A percentile compares a stretch with the other conserved stretches of the same genome.
phyloP scores from a whole-genome alignment of 1,140 invertebrate species.

The Heliconius eleuchia region DNA sequence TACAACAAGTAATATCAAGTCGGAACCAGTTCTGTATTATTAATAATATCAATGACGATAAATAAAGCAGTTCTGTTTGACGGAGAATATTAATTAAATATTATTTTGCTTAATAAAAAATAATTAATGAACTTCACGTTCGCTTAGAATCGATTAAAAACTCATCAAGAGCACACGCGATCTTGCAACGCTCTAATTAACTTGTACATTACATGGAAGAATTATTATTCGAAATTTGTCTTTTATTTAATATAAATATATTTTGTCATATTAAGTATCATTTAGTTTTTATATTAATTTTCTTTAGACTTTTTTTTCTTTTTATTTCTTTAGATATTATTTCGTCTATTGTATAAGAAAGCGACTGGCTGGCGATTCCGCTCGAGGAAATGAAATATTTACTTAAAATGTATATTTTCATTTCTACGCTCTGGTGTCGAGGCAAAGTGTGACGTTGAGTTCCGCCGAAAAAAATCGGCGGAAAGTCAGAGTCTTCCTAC shows the following conservation, averaged over 20 bases:
- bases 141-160: conserved; percentile 37
- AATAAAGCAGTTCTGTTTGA: too few relatives aligned
- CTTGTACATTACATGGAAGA: conserved; percentile 7
- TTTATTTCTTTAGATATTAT: neutral
- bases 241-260: neutral
- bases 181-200: conserved; percentile 11
- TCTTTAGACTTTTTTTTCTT: neutral
- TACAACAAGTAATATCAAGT: too few relatives aligned
- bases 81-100: neutral
- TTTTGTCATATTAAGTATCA: neutral
- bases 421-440: too few relatives aligned
- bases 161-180: conserved; percentile 27
- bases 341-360: too few relatives aligned
- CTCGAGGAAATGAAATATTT: too few relatives aligned
- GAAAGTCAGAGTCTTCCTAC: too few relatives aligned
- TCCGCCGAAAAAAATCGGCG: too few relatives aligned
- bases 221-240: conserved; percentile 1
- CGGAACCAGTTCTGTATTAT: too few relatives aligned
- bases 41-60: too few relatives aligned
- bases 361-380: too few relatives aligned
- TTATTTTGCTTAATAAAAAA: conserved; percentile 10
- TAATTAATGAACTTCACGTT: conserved; percentile 13
- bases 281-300: neutral
- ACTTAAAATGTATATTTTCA: too few relatives aligned
- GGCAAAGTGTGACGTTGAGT: too few relatives aligned